A percentile compares a stretch with the other conserved stretches of the same genome.
Conservation (phyloP, 1,140 invertebrate species). For the Euglossa dilemma region DNA sequence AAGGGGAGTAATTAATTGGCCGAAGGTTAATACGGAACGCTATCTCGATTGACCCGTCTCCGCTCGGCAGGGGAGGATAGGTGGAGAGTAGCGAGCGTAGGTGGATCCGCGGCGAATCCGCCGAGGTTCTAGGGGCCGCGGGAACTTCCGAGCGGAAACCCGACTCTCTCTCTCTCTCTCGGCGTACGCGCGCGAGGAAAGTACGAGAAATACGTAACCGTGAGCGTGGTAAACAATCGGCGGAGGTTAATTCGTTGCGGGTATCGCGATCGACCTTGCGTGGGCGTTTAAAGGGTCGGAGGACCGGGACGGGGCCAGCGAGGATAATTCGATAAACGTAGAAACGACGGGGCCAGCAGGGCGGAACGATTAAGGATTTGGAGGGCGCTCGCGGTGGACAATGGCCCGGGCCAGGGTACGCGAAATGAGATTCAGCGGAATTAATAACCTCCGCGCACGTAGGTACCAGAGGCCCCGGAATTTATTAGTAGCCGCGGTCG, state of each 20-base stretch:
- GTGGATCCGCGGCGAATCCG: background rate
- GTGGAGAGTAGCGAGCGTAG: background rate
- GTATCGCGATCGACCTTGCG: conserved; percentile 40
- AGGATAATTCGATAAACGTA: conserved; percentile 30
- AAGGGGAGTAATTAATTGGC: conserved; percentile 52
- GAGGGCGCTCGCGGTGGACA: background rate
- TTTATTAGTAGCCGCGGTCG: conserved; percentile 43
- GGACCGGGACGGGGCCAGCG: too few species aligned
- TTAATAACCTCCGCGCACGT: conserved; percentile 50
- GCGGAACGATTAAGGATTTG: conserved; percentile 11
- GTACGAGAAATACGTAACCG: background rate
- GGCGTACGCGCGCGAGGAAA: background rate
- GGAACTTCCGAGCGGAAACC: conserved; percentile 11
- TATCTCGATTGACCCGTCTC: conserved; percentile 53
- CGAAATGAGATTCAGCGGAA: conserved; percentile 45
- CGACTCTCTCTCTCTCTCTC: background rate
- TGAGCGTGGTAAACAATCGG: conserved; percentile 29
- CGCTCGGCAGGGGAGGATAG: background rate
- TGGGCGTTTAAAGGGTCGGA: background rate
- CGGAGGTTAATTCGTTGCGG: conserved; percentile 31
- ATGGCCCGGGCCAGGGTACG: background rate
- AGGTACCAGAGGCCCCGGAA: background rate
- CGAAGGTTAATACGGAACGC: conserved; percentile 42
- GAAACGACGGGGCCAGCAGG: background rate
- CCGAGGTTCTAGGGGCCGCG: background rate